Base-by-base conservation (phyloP, 2,797 vertebrate genomes). In the Xiphophorus birchmanni region DNA sequence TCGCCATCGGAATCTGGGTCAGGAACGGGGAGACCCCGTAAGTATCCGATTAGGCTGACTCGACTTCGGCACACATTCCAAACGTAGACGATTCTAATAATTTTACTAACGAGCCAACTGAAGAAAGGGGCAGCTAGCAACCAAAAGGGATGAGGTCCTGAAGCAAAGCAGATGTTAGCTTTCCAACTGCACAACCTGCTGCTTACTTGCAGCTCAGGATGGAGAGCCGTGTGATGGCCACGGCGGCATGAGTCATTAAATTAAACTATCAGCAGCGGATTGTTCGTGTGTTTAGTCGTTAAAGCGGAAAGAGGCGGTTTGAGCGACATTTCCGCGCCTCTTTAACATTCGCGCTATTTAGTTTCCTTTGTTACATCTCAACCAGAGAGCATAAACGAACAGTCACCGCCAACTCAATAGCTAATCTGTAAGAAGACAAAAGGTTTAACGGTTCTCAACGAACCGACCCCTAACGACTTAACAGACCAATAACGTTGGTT, bases 1-100 rank as follows among this genome's bases (percentile, higher is more conserved):
- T 86, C 81, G 82, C 82, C 81, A 74, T n/a, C 48, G 40, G 65
- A 84, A 93, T 91, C 9, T 82, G 80, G 87, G 88, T 89, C 90
- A 88, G 42, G 2, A 44, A n/a, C 18, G 3, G 2, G 74, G 74
- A 73, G 17, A 0, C 23, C 45, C 79, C 44, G 9, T 2, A 78
- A 48, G 44, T 10, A 72, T 42, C 47, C 18, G 73, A 79, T 76
- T 74, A 82, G 5, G 18, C 26, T 47, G 40, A 81, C 4, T 71
- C 42, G 3, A 76, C 42, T 48, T 75, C 42, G 40, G 73, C 32
- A 35, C 2, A 42, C 74, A 80, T 79, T 56, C 63, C 1, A 77
- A 75, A 76, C 7, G 32, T 3, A 75, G 35, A 47, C 23, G 7
- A 54, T 0, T 23, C 5, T 23, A 2, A 84, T 35, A 9, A 6